These are phyloP conservation scores for Drosophila watanabei DNA, from an alignment of 1,140 invertebrate genomes.

Conservation along the genomic window DNA sequence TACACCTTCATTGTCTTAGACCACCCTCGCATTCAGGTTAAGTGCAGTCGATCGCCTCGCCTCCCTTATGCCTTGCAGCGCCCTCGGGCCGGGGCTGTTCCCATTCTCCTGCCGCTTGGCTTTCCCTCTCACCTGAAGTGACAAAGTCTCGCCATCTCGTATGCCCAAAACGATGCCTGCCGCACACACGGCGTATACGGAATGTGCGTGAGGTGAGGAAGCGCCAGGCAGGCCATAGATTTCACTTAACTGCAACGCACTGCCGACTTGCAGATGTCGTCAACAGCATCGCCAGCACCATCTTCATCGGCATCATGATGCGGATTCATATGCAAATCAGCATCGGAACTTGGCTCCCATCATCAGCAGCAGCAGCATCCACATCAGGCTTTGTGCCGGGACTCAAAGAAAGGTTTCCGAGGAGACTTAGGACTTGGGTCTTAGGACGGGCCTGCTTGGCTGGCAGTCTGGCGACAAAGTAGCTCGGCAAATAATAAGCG, in stretches of 20 bases:
- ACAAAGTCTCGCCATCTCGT: constrained; percentile 49
- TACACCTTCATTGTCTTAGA: constrained; percentile 10
- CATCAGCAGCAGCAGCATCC: constrained; percentile 2
- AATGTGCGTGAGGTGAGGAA: constrained; percentile 36
- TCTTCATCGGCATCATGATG: constrained; percentile 69
- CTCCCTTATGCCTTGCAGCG: background rate
- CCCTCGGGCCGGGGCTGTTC: constrained; percentile 1
- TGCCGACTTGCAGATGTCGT: constrained; percentile 56
- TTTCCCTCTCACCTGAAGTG: constrained; percentile 52
- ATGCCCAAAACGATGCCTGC: constrained; percentile 51
- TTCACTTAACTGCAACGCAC: constrained; percentile 67
- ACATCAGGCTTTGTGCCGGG: constrained; percentile 4
- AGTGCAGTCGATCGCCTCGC: constrained; percentile 41
- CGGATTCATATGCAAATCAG: constrained; percentile 80
- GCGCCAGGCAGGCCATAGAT: constrained; percentile 59
- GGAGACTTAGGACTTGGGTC: constrained; percentile 3
- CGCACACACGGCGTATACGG: constrained; percentile 63
- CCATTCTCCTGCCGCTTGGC: constrained; percentile 5
- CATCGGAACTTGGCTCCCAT: constrained; percentile 53
- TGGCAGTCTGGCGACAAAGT: constrained; percentile 30
- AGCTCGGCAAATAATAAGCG: constrained; percentile 48
- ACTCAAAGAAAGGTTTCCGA: constrained; percentile 33
- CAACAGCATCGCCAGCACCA: constrained; percentile 46
- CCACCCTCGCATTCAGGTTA: constrained; percentile 8
- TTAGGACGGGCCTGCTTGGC: constrained; percentile 9